Base-by-base conservation (phyloP, 2,113 vertebrate species). In the Toxostoma redivivum region DNA sequence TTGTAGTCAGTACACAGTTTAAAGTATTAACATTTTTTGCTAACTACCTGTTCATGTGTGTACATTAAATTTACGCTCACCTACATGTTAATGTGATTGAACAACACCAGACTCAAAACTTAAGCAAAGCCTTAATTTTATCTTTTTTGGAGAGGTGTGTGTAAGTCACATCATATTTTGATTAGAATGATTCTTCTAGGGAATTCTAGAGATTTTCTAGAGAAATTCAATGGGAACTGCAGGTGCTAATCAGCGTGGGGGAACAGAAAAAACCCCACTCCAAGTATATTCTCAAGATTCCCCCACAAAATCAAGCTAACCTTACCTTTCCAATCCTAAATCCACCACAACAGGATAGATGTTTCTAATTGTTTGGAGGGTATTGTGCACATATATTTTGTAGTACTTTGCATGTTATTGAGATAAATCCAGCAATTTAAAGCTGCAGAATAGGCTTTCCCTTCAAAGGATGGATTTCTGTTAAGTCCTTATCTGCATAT, bases 361-460 rank as follows among this genome's bases (percentile, higher is more conserved):
- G 20, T 24, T 65, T 95, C 47, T 60, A 94, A 92, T 69, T 81
- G 69, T 89, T 67, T 51, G 31, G 31, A 30, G 15, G n/a, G 13
- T n/a, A 28, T 10, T 88, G 33, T 56, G 60, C 44, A 38, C 23
- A 40, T 40, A 3, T 37, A 84, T 88, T 94, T 86, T 72, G 33
- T 31, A 78, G 35, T 31, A 61, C 40, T 95, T 86, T 71, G 77
- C 80, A 84, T 48, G 57, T 64, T 87, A 91, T 0, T 72, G 83
- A 92, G 69, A 94, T 57, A 95, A 91, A 95, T 61, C 81, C 91
- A 91, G 86, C 81, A 81, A 92, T 94, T 91, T 81, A 81, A 90
- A 94, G 70, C 38, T 72, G 78, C 86, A 95, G 40, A 81, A 61
- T 28, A 92, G 40, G 89, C 61, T 82, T 79, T 95, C 19, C 20